These are phyloP conservation scores for Bradypus variegatus DNA, from an alignment of 2,797 vertebrate genomes.

Conservation along the genomic window DNA sequence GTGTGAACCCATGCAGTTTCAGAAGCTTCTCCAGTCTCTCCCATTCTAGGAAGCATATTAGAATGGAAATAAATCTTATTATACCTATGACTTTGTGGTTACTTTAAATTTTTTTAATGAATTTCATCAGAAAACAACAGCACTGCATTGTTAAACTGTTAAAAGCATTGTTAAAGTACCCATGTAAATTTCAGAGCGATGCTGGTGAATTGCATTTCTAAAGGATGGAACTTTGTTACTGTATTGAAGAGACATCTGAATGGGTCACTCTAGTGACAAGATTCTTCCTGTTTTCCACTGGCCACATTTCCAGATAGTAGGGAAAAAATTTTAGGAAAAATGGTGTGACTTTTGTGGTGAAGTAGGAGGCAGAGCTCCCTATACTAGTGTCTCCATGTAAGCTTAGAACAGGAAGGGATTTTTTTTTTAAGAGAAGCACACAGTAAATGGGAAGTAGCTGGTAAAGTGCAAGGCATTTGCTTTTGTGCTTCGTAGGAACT, in stretches of 20 bases:
- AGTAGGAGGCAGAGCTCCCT: not conserved
- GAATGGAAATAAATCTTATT: not conserved
- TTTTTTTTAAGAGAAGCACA: not conserved
- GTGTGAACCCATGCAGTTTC: not conserved
- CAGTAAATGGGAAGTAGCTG: not conserved
- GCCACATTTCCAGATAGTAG: not conserved
- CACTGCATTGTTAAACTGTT: not conserved
- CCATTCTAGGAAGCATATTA: not conserved
- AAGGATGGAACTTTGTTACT: not conserved
- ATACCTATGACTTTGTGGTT: not conserved
- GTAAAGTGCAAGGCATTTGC: not conserved
- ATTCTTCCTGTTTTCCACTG: not conserved
- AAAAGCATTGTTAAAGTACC: not conserved
- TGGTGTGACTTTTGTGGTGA: not conserved
- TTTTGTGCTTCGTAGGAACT: not conserved
- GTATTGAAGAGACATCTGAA: not conserved
- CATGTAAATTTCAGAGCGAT: not conserved
- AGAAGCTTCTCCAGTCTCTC: not conserved
- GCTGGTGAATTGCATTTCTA: not conserved
- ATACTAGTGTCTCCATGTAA: not conserved
- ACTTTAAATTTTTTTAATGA: not conserved
- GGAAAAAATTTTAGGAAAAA: not conserved
- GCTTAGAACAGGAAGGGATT: not conserved
- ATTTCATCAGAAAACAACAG: not conserved
- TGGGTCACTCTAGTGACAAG: not conserved